Percentiles rank a stretch among this genome's conserved stretches.
phyloP scores from a whole-genome alignment of 2,113 vertebrate genomes.

The Xyliphius kryptos region DNA sequence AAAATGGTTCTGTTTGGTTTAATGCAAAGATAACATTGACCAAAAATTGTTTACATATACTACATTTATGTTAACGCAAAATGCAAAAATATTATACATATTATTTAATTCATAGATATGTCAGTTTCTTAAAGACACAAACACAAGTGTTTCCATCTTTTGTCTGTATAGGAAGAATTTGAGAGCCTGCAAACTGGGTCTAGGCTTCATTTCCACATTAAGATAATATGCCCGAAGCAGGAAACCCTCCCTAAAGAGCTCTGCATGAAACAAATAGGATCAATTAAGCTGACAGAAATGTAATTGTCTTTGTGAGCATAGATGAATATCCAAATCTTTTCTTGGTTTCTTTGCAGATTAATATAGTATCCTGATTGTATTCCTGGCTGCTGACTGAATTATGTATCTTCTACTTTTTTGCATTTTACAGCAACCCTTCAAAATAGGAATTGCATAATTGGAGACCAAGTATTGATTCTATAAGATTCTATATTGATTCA shows the following conservation, averaged over 20 bases:
- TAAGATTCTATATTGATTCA: too few relatives aligned
- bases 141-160: too few relatives aligned
- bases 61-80: too few relatives aligned
- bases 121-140: too few relatives aligned
- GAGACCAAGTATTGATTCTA: too few relatives aligned
- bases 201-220: background rate
- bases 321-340: background rate
- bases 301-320: slow-evolving; percentile 16
- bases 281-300: slow-evolving; percentile 4
- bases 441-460: background rate
- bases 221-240: slow-evolving; percentile 18
- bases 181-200: slow-evolving; percentile 14
- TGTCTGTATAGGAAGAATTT: background rate
- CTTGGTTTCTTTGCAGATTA: background rate
- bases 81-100: too few relatives aligned
- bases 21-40: too few relatives aligned
- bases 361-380: slow-evolving; percentile 1
- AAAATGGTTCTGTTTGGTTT: too few relatives aligned
- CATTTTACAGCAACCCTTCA: background rate
- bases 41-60: too few relatives aligned
- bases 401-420: too few relatives aligned
- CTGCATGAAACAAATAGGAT: slow-evolving; percentile 25
- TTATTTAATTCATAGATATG: too few relatives aligned
- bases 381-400: too few relatives aligned
- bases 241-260: slow-evolving; percentile 18